Evolutionary conservation across 2,888 invertebrate genomes (phyloP), one percentile per base, ranked within the genome.

Genomic region (Rotaria macrura): DNA sequence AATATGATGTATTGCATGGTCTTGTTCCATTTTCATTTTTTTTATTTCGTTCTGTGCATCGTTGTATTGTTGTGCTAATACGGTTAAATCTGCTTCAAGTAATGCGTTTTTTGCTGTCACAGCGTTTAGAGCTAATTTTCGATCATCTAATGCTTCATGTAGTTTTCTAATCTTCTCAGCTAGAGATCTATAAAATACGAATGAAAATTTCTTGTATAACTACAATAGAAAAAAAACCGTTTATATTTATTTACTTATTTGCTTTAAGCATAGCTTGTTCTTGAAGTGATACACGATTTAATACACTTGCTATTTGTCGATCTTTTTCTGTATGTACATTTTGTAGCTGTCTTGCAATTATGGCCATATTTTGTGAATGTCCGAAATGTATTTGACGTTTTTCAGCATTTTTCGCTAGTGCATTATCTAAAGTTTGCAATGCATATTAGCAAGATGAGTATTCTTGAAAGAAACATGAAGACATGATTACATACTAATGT

Each of bases 51-150:
- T 25, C 9, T 87, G 86, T 55, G 88, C 84, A 74, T 91, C 91
- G 87, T 88, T 88, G 54, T 88, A 88, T 87, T 90, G 90, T 87
- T 90, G 89, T 87, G 90, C 90, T 38, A 89, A 88, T 86, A 90
- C 87, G 10, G 89, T 89, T 43, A 91, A 87, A 87, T 90, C 90
- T 49, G 90, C 90, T 87, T 91, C 90, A 47, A 89, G 88, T 88
- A 90, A 89, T 10, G 90, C 89, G 86, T 91, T 88, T 87, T 90
- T 91, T 49, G 90, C 88, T 84, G 89, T 89, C 72, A 90, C 85
- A 57, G 89, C 88, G 87, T 90, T 90, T 87, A 90, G 90, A 79
- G 90, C 88, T 52, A 88, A 87, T 87, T 90, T 90, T 85, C 90
- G 89, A 83, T 91, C 91, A 72, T 90, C 89, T 34, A 91, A 87